Percentiles rank a stretch among this genome's conserved stretches.
Conservation (phyloP, 2,797 vertebrate species). For the Helostoma temminkii region DNA sequence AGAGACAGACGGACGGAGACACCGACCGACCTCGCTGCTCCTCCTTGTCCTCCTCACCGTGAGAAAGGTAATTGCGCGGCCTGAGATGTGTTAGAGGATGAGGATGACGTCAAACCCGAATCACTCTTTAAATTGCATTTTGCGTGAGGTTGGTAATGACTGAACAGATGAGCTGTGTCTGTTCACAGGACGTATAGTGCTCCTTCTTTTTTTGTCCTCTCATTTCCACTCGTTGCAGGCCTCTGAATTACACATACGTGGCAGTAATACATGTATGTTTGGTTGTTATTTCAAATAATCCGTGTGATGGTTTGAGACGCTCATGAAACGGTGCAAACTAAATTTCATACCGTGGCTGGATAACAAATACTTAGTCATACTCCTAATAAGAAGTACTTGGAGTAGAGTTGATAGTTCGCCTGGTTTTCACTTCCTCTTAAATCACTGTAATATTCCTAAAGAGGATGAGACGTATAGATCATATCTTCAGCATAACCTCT, state of each 20-base stretch:
- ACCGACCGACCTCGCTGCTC: constrained; percentile 20
- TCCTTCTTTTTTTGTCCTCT: not conserved
- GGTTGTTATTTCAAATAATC: not conserved
- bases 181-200: constrained; percentile 11
- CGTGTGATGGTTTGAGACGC: not conserved
- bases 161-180: constrained; percentile 43
- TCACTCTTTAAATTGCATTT: constrained; percentile 63
- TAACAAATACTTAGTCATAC: not conserved
- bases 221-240: not conserved
- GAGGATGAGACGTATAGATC: not conserved
- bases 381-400: not conserved
- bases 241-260: not conserved
- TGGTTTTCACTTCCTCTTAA: not conserved
- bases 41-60: constrained; percentile 21
- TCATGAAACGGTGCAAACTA: not conserved
- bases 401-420: not conserved
- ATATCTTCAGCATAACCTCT: not conserved
- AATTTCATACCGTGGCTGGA: not conserved
- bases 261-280: not conserved
- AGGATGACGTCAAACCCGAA: constrained; percentile 66
- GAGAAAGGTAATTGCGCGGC: constrained; percentile 68
- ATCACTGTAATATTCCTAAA: not conserved
- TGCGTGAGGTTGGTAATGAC: constrained; percentile 46
- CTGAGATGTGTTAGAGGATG: constrained; percentile 50
- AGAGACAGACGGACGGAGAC: constrained; percentile 9